Percentiles rank a stretch among this genome's conserved stretches.
Evolutionary conservation across 2,113 vertebrate genomes (phyloP).

Genomic region (Crotalus viridis): DNA sequence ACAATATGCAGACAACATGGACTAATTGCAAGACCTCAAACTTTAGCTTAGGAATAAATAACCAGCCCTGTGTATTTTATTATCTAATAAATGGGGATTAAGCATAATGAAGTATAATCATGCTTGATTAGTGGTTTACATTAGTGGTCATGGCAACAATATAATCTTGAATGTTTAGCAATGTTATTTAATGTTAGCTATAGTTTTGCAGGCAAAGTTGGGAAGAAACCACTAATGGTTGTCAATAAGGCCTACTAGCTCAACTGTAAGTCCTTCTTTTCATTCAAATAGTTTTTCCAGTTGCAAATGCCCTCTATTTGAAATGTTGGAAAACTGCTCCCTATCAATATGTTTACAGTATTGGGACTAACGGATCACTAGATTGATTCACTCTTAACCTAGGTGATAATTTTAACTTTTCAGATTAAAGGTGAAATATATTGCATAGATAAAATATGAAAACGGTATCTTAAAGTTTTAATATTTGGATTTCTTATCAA

Average conservation of each 20-base stretch:
- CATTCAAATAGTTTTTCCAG: background rate
- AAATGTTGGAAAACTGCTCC: background rate
- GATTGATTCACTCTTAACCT: background rate
- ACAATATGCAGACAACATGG: background rate
- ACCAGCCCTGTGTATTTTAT: background rate
- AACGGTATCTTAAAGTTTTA: background rate
- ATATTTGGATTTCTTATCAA: background rate
- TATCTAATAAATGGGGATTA: background rate
- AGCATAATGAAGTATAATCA: background rate
- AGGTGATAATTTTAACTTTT: background rate
- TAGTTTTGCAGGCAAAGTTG: background rate
- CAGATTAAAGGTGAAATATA: background rate
- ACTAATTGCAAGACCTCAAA: background rate
- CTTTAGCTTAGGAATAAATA: background rate
- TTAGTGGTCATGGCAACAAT: background rate
- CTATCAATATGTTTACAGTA: background rate
- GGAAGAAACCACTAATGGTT: background rate
- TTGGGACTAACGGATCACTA: background rate
- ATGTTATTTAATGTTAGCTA: background rate
- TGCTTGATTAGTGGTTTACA: background rate
- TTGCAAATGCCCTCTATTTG: background rate
- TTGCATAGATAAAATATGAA: background rate
- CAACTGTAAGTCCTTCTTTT: background rate
- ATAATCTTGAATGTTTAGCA: background rate
- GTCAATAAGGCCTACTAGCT: background rate